phyloP scores from a whole-genome alignment of 2,888 invertebrate genomes.

The Phaonia tiefii region DNA sequence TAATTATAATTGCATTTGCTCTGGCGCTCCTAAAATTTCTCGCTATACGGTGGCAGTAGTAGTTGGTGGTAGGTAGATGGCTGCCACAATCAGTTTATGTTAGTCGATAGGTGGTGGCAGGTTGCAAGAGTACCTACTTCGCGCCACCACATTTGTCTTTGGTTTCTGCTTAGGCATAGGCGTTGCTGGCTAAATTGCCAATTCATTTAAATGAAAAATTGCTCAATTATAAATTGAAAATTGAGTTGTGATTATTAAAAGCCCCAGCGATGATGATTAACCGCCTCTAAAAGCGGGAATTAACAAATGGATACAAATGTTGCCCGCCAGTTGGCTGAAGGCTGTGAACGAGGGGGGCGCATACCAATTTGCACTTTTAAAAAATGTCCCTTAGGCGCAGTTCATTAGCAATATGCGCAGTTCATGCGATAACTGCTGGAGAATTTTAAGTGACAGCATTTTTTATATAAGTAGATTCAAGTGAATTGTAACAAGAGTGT shows the following conservation, averaged over 20 bases:
- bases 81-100: slow-evolving; percentile 28
- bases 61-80: background rate
- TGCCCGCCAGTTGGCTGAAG: background rate
- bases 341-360: background rate
- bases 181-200: slow-evolving; percentile 76
- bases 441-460: slow-evolving; percentile 14
- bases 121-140: background rate
- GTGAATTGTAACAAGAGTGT: background rate
- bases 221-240: slow-evolving; percentile 76
- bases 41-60: slow-evolving; percentile 3
- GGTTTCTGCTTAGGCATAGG: slow-evolving; percentile 65
- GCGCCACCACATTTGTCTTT: slow-evolving; percentile 2
- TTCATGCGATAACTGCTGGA: slow-evolving; percentile 8
- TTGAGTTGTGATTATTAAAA: slow-evolving; percentile 67
- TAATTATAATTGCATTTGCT: slow-evolving; percentile 79
- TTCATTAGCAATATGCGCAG: too few species aligned
- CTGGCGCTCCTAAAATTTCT: slow-evolving; percentile 59
- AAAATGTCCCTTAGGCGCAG: slow-evolving; percentile 8
- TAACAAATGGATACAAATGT: slow-evolving; percentile 65
- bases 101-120: background rate
- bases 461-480: background rate
- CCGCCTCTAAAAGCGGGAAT: slow-evolving; percentile 59
- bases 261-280: slow-evolving; percentile 64
- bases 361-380: slow-evolving; percentile 15
- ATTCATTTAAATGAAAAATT: slow-evolving; percentile 80